Conservation (phyloP, 2,113 vertebrate genomes). For the Hippocampus guttulatus region DNA sequence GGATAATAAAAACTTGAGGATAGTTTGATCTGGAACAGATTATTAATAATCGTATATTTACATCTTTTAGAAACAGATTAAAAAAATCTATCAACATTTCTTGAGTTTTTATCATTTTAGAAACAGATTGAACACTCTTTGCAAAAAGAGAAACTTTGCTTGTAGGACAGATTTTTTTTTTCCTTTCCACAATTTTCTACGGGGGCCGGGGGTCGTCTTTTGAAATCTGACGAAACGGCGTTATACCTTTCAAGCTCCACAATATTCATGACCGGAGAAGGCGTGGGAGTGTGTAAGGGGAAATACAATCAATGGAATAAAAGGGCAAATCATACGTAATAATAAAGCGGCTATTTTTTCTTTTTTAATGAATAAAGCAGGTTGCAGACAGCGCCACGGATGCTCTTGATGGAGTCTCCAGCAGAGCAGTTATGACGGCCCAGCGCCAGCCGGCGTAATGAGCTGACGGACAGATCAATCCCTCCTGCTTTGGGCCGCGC, state of each 20-base stretch:
- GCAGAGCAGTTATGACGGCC: conserved; percentile 69
- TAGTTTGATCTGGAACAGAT: too few species aligned
- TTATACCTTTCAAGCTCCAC: neutral
- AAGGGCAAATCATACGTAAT: conserved; percentile 13
- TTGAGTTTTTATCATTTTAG: too few species aligned
- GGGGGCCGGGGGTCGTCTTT: neutral
- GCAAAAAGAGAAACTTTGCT: too few species aligned
- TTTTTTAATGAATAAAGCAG: conserved; percentile 18
- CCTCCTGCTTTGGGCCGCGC: conserved; percentile 53
- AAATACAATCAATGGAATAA: conserved; percentile 13
- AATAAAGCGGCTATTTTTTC: conserved; percentile 6
- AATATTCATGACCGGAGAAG: neutral
- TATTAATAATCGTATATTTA: too few species aligned
- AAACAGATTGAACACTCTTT: too few species aligned
- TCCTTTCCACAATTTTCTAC: too few species aligned
- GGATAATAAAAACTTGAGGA: too few species aligned
- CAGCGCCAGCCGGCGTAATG: conserved; percentile 74
- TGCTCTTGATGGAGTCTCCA: conserved; percentile 68
- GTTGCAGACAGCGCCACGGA: conserved; percentile 47
- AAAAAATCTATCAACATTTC: too few species aligned
- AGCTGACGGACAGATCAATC: conserved; percentile 86
- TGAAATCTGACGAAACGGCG: neutral
- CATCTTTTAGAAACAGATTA: too few species aligned
- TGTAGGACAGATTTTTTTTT: too few species aligned
- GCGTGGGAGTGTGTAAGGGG: neutral